A percentile compares a stretch with the other conserved stretches of the same genome.
These are phyloP conservation scores for Adineta ricciae DNA, from an alignment of 2,888 invertebrate species.

Conservation along the genomic window DNA sequence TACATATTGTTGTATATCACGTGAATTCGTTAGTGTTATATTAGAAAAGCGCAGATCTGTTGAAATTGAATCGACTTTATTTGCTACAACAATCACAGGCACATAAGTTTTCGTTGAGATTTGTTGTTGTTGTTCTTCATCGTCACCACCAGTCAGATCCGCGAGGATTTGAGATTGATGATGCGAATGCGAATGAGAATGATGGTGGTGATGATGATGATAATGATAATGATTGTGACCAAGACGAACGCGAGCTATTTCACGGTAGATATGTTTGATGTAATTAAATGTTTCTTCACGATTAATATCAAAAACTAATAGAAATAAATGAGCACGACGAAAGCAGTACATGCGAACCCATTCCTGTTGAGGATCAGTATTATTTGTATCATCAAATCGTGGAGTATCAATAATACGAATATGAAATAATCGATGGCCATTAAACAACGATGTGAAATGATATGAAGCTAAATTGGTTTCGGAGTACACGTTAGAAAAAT, in stretches of 20 bases:
- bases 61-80: not conserved
- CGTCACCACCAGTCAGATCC: not conserved
- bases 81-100: not conserved
- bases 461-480: not conserved
- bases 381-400: slow-evolving; percentile 5
- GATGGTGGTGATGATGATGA: not conserved
- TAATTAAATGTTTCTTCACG: slow-evolving; percentile 1
- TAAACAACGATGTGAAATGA: not conserved
- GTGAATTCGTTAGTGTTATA: not conserved
- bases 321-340: not conserved
- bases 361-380: slow-evolving; percentile 13
- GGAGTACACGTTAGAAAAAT: slow-evolving; percentile 40
- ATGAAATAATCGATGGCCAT: not conserved
- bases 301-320: not conserved
- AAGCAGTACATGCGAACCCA: not conserved
- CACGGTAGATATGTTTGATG: not conserved
- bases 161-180: not conserved
- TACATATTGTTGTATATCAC: slow-evolving; percentile 4
- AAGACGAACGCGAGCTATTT: not conserved
- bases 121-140: not conserved
- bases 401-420: slow-evolving; percentile 1
- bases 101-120: not conserved
- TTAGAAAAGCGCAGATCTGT: not conserved
- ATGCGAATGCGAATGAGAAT: not conserved
- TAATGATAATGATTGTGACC: not conserved